These are phyloP conservation scores for Spilogale gracilis DNA, from an alignment of 2,113 vertebrate genomes.

Conservation along the genomic window DNA sequence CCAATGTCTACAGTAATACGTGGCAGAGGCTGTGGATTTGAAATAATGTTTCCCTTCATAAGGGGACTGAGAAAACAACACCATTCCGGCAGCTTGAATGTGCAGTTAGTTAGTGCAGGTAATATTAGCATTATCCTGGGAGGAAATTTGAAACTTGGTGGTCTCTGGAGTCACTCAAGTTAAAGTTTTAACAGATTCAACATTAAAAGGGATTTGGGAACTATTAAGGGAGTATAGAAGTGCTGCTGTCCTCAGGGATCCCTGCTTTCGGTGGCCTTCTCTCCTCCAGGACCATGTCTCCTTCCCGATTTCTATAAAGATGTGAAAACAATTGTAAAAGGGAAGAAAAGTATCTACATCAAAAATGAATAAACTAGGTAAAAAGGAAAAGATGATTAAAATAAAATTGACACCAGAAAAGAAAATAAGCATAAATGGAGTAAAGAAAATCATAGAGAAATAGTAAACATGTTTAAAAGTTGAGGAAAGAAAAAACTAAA, in stretches of 20 bases:
- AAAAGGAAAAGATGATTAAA: background rate
- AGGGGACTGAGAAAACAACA: conserved; percentile 51
- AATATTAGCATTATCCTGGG: conserved; percentile 67
- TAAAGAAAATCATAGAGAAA: background rate
- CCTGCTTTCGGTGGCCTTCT: background rate
- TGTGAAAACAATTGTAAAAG: background rate
- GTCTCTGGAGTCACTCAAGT: conserved; percentile 62
- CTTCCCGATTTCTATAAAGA: background rate
- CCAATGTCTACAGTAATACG: conserved; percentile 58
- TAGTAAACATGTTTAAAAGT: background rate
- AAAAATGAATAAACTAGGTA: background rate
- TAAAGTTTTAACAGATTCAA: conserved; percentile 70
- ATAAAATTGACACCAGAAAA: background rate
- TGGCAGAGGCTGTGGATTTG: conserved; percentile 61
- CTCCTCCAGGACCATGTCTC: background rate
- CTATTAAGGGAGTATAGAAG: conserved; percentile 9
- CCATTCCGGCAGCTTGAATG: background rate
- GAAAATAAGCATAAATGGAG: background rate
- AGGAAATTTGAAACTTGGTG: conserved; percentile 73
- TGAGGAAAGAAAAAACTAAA: background rate
- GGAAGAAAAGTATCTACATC: background rate
- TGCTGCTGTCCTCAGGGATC: background rate
- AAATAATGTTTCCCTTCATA: conserved; percentile 77
- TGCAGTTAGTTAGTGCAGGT: background rate
- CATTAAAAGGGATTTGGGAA: conserved; percentile 60